phyloP scores from a whole-genome alignment of 2,888 invertebrate genomes.

The Onchidella celtica region DNA sequence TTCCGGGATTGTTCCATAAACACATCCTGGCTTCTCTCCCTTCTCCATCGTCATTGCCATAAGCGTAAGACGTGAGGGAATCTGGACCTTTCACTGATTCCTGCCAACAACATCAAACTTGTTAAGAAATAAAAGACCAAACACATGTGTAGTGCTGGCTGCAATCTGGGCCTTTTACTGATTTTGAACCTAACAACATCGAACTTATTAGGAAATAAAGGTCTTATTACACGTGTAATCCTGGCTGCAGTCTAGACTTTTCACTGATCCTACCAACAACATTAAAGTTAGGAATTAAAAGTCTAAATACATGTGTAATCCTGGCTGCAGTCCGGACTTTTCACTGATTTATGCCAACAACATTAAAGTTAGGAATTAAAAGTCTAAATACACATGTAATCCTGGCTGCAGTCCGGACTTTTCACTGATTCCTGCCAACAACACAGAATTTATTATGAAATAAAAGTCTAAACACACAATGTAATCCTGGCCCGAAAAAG shows the following conservation, averaged over 20 bases:
- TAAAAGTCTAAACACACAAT: too few species aligned
- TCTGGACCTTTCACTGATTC: conserved; percentile 14
- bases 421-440: too few species aligned
- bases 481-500: too few species aligned
- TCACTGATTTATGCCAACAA: not conserved
- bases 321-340: not conserved
- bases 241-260: not conserved
- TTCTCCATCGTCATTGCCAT: conserved; percentile 57
- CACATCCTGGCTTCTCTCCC: conserved; percentile 58
- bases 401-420: too few species aligned
- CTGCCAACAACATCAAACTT: not conserved
- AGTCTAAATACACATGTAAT: not conserved
- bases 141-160: not conserved
- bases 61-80: not conserved
- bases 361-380: not conserved
- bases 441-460: too few species aligned
- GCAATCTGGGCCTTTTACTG: conserved; percentile 3
- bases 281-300: not conserved
- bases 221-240: not conserved
- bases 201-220: not conserved
- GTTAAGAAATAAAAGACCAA: not conserved
- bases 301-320: not conserved
- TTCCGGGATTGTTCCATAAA: conserved; percentile 74
- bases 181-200: not conserved
- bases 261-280: not conserved